These are phyloP conservation scores for Luscinia luscinia DNA, from an alignment of 2,797 vertebrate genomes.

Conservation along the genomic window DNA sequence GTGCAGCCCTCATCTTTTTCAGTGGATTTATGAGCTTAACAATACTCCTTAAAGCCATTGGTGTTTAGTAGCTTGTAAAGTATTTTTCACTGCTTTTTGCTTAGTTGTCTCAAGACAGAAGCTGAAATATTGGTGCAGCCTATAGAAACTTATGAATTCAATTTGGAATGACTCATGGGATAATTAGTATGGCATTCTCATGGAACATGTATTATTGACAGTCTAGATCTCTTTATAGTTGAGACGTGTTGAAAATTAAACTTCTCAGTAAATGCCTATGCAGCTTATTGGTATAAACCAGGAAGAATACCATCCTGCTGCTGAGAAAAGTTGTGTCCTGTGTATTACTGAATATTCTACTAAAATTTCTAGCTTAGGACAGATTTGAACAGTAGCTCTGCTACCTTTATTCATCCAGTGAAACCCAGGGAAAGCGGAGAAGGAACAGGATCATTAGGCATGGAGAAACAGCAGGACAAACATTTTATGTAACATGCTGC, in stretches of 20 bases:
- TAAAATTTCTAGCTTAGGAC: not conserved
- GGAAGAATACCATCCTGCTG: not conserved
- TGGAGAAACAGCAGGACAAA: not conserved
- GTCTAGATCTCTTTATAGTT: not conserved
- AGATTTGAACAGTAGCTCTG: not conserved
- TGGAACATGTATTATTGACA: fast-evolving
- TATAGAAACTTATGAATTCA: not conserved
- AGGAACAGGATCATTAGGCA: not conserved
- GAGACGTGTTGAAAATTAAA: not conserved
- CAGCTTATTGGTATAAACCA: not conserved
- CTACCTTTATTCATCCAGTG: not conserved
- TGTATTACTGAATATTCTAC: not conserved
- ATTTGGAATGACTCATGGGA: not conserved
- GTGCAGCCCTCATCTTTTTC: not conserved
- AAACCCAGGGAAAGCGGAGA: not conserved
- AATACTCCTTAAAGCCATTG: not conserved
- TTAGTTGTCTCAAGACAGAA: not conserved
- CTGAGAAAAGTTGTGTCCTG: not conserved
- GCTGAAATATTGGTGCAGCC: not conserved
- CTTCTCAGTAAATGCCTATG: not conserved
- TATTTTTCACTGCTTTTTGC: not conserved
- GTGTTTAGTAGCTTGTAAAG: not conserved
- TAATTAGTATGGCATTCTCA: not conserved
- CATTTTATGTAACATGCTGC: not conserved
- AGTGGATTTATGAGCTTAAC: not conserved